phyloP scores from a whole-genome alignment of 2,113 vertebrate species.

The Plotosus lineatus region DNA sequence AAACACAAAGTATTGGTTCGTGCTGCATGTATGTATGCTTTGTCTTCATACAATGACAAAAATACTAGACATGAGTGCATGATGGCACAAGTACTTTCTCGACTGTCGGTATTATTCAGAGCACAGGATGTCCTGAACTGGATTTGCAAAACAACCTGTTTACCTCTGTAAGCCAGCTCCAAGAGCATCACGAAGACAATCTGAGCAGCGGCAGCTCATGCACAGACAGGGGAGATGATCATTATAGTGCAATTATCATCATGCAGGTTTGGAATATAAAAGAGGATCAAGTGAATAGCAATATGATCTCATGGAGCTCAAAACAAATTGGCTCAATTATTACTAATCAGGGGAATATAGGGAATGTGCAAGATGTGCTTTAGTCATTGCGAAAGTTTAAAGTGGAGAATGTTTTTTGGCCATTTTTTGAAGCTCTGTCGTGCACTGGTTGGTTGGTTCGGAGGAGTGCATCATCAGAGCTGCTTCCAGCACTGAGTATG shows the following conservation, averaged over 20 bases:
- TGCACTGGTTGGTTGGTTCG: conserved; percentile 40
- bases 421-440: conserved; percentile 34
- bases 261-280: conserved; percentile 53
- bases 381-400: conserved; percentile 50
- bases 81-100: conserved; percentile 15
- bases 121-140: conserved; percentile 9
- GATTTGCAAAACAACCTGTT: conserved; percentile 45
- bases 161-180: conserved; percentile 34
- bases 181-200: conserved; percentile 31
- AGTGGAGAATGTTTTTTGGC: conserved; percentile 45
- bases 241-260: conserved; percentile 54
- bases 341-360: conserved; percentile 53
- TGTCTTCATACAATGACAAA: not conserved
- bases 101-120: not conserved
- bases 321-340: conserved; percentile 55
- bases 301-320: conserved; percentile 43
- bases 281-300: conserved; percentile 52
- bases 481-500: conserved; percentile 48
- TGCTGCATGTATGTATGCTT: not conserved
- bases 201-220: conserved; percentile 40
- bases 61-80: not conserved
- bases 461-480: conserved; percentile 55
- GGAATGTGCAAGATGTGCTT: conserved; percentile 40
- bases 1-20: not conserved
- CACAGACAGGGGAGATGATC: conserved; percentile 43